Conservation (phyloP, 2,113 vertebrate species). For the Lophochroa leadbeateri region DNA sequence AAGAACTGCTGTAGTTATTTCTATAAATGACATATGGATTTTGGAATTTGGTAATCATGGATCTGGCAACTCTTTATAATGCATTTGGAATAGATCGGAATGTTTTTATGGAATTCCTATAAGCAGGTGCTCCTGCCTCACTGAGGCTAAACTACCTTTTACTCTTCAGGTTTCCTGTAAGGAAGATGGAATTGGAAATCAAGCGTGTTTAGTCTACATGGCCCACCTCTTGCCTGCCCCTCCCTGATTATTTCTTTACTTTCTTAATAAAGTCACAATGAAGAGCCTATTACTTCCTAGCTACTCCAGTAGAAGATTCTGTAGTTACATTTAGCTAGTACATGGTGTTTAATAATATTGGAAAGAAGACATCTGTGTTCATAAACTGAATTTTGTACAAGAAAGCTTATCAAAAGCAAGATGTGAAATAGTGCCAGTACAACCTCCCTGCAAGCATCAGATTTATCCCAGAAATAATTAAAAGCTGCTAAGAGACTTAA, state of each 20-base stretch:
- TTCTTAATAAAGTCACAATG: not conserved
- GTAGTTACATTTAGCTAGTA: not conserved
- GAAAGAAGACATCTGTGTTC: not conserved
- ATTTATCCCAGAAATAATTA: not conserved
- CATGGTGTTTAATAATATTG: not conserved
- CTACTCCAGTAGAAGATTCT: not conserved
- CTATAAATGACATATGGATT: slow-evolving; percentile 13
- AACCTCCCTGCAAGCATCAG: not conserved
- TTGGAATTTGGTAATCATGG: not conserved
- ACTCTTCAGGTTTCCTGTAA: not conserved
- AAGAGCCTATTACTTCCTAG: not conserved
- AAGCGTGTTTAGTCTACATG: not conserved
- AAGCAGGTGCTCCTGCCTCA: not conserved
- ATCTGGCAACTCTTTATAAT: slow-evolving; percentile 16
- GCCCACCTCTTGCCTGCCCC: not conserved
- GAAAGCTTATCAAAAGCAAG: not conserved
- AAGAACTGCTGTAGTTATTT: not conserved
- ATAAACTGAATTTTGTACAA: not conserved
- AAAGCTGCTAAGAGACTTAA: not conserved
- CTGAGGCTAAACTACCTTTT: not conserved
- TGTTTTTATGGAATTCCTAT: not conserved
- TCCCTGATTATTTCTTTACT: not conserved
- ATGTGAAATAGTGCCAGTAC: not conserved
- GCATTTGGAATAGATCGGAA: not conserved
- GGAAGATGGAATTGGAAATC: not conserved